Evolutionary conservation across 2,113 vertebrate genomes (phyloP).

Genomic region (Chelonoidis abingdonii): DNA sequence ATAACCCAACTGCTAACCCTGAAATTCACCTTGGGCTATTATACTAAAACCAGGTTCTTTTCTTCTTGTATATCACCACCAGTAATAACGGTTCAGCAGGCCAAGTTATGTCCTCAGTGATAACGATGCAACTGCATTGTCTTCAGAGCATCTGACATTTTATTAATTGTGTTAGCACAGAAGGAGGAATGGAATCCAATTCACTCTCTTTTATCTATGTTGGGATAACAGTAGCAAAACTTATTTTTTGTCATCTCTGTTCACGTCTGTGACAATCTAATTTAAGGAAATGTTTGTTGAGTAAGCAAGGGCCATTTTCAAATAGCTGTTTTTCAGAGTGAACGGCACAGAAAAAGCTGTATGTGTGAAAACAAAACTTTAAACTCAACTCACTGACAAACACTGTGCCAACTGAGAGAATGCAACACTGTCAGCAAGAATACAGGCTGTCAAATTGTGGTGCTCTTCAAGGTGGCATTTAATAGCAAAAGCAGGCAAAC

Average conservation of each 20-base stretch:
- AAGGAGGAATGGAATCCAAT: not conserved
- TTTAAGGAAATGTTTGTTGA: rapidly evolving
- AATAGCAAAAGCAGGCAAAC: not conserved
- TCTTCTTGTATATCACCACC: no score
- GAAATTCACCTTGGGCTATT: no score
- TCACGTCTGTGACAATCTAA: not conserved
- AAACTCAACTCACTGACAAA: not conserved
- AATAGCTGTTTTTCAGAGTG: not conserved
- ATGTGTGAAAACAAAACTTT: not conserved
- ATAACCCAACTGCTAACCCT: not conserved
- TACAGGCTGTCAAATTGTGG: not conserved
- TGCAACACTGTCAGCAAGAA: not conserved
- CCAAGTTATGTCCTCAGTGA: not conserved
- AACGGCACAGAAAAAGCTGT: slow-evolving; percentile 2
- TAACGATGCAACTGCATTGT: not conserved
- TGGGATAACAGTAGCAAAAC: not conserved
- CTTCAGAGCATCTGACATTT: not conserved
- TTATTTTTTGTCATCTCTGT: not conserved
- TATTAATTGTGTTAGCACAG: not conserved
- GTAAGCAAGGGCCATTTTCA: not conserved
- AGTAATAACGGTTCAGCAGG: no score
- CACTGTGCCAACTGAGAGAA: not conserved
- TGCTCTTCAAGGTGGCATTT: not conserved
- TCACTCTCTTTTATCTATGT: not conserved
- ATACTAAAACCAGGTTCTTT: no score